phyloP scores from a whole-genome alignment of 2,888 invertebrate species.

The Pecten maximus region DNA sequence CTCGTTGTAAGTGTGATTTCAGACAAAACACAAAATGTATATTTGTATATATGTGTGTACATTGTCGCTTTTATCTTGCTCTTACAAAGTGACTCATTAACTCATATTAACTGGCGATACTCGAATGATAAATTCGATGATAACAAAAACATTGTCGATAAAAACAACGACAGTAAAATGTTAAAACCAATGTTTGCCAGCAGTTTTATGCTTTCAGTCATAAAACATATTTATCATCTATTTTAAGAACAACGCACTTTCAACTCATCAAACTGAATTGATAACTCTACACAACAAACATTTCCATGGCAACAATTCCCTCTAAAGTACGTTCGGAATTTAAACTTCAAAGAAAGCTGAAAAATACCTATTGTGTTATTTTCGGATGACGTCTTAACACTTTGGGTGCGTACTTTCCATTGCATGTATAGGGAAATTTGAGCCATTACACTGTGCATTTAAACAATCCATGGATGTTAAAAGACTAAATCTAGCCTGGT shows the following conservation, averaged over 20 bases:
- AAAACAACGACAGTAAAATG: too few relatives aligned
- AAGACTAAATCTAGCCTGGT: neutral
- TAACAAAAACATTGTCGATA: too few relatives aligned
- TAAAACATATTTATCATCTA: neutral
- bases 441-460: neutral
- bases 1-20: too few relatives aligned
- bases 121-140: too few relatives aligned
- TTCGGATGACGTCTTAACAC: neutral
- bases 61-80: too few relatives aligned
- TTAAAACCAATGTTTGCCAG: too few relatives aligned
- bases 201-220: neutral
- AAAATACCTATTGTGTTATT: neutral
- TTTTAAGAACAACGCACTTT: neutral
- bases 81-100: too few relatives aligned
- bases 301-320: neutral
- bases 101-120: too few relatives aligned
- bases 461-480: neutral
- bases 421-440: neutral
- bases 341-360: neutral
- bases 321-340: neutral
- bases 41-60: too few relatives aligned
- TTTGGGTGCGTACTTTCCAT: neutral
- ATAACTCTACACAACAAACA: neutral
- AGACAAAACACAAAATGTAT: too few relatives aligned
- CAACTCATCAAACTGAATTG: neutral